Conservation (phyloP, 2,888 invertebrate genomes). For the Agrotis puta region DNA sequence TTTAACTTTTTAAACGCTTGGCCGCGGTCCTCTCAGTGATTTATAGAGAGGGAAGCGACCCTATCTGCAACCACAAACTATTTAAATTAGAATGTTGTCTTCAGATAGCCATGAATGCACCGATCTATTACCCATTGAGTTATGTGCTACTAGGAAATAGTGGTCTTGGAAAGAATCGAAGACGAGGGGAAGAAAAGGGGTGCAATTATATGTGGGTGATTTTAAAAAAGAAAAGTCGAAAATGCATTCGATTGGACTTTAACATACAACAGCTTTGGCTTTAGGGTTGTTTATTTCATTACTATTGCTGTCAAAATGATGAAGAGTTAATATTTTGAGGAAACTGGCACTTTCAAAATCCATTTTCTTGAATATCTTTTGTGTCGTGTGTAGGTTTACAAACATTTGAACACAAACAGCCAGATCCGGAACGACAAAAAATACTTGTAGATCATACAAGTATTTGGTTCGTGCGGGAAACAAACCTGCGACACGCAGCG, state of each 20-base stretch:
- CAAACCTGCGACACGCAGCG: no score
- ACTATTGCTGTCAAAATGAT: no score
- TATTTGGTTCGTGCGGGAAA: no score
- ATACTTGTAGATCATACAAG: no score
- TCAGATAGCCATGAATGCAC: conserved; percentile 71
- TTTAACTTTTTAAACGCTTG: conserved; percentile 81
- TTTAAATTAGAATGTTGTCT: conserved; percentile 86
- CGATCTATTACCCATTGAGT: conserved; percentile 77
- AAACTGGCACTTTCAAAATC: no score
- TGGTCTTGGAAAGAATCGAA: conserved; percentile 24
- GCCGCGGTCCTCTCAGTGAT: conserved; percentile 70
- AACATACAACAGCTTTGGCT: not conserved
- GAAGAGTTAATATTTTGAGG: no score
- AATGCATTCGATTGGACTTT: not conserved
- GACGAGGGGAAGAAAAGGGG: not conserved
- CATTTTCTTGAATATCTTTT: no score
- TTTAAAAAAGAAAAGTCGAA: not conserved
- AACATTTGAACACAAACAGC: no score
- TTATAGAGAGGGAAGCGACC: conserved; percentile 69
- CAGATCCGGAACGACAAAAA: no score
- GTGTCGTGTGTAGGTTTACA: no score
- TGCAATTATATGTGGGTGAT: conserved; percentile 5
- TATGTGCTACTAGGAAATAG: conserved; percentile 63
- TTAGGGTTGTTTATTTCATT: no score
- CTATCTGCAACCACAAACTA: conserved; percentile 78